These are phyloP conservation scores for Drosophila merina DNA, from an alignment of 2,888 invertebrate genomes.

Conservation along the genomic window DNA sequence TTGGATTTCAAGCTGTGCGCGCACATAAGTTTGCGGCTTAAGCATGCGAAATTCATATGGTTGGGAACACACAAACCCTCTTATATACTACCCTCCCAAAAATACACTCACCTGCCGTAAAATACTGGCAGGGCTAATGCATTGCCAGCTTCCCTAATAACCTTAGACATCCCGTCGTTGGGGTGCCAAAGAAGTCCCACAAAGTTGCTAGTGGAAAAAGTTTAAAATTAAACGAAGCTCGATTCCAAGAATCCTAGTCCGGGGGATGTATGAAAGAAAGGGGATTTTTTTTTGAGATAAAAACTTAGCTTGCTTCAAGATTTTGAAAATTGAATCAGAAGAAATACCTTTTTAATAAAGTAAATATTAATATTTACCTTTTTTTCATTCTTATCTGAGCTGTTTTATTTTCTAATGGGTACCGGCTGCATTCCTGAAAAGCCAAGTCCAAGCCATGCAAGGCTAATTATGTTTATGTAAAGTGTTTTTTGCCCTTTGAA, in stretches of 20 bases:
- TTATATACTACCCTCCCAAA: not conserved
- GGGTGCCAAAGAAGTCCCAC: conserved; percentile 53
- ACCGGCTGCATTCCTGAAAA: not conserved
- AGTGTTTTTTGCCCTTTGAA: conserved; percentile 31
- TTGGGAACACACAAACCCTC: conserved; percentile 25
- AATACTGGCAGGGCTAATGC: conserved; percentile 61
- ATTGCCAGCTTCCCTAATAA: conserved; percentile 68
- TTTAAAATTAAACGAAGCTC: conserved; percentile 72
- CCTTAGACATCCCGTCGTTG: conserved; percentile 27
- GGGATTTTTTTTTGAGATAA: not conserved
- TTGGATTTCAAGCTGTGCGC: conserved; percentile 79
- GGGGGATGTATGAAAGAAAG: not conserved
- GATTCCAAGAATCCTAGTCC: conserved; percentile 41
- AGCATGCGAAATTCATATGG: conserved; percentile 79
- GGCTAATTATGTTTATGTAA: conserved; percentile 52
- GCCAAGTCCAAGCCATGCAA: conserved; percentile 28
- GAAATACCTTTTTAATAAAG: not conserved
- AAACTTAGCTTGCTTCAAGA: not conserved
- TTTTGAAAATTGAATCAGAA: not conserved
- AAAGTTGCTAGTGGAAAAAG: conserved; percentile 62
- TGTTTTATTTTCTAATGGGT: not conserved
- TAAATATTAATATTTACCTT: not conserved
- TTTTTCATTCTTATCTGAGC: not conserved
- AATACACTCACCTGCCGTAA: conserved; percentile 50
- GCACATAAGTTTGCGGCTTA: conserved; percentile 78